phyloP scores from a whole-genome alignment of 2,113 vertebrate genomes.

The Tragelaphus scriptus region DNA sequence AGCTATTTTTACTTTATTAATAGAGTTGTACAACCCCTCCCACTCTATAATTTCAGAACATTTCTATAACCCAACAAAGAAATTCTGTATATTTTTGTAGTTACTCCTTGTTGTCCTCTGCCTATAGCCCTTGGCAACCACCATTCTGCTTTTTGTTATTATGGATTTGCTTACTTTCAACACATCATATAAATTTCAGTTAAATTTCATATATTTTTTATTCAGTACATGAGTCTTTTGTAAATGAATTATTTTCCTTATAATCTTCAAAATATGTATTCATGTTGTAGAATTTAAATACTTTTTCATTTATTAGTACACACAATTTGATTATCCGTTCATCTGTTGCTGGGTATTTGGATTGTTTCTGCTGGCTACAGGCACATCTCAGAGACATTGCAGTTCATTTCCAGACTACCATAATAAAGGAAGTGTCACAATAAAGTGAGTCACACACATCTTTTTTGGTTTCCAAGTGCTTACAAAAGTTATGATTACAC shows the following conservation, averaged over 20 bases:
- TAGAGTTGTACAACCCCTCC: neutral
- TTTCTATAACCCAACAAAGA: neutral
- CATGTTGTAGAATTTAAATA: neutral
- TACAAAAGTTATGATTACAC: neutral
- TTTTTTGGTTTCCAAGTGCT: neutral
- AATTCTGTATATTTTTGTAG: neutral
- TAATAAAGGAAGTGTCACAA: neutral
- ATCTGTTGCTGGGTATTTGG: neutral
- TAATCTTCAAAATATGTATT: neutral
- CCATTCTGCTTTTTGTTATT: neutral
- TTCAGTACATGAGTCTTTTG: neutral
- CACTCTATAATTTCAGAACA: neutral
- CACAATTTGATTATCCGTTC: neutral
- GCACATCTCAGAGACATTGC: neutral
- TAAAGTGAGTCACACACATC: neutral
- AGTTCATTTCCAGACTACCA: neutral
- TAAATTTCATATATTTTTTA: neutral
- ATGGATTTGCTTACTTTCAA: neutral
- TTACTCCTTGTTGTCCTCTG: neutral
- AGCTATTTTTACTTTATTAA: neutral
- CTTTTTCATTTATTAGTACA: neutral
- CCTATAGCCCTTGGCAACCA: neutral
- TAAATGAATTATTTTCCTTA: neutral
- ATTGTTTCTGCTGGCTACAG: neutral
- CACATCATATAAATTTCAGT: neutral